A percentile compares a stretch with the other conserved stretches of the same genome.
phyloP scores from a whole-genome alignment of 2,888 invertebrate species.

The Lamellibrachia columna region DNA sequence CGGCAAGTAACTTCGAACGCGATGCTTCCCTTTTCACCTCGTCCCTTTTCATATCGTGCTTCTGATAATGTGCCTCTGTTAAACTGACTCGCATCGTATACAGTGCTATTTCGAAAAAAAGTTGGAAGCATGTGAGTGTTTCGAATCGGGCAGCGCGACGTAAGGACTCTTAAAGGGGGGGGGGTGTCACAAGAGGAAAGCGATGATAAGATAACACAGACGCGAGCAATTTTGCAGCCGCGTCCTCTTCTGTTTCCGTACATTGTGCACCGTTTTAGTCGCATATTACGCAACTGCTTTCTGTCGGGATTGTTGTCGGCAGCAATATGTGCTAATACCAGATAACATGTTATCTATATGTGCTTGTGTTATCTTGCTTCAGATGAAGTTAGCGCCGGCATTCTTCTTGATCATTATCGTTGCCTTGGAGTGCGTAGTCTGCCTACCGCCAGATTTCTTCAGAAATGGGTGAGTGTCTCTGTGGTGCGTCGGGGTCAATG shows the following conservation, averaged over 20 bases:
- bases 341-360: not conserved
- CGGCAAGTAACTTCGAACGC: not conserved
- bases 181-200: not conserved
- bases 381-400: conserved; percentile 12
- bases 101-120: not conserved
- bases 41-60: no score
- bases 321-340: not conserved
- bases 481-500: not conserved
- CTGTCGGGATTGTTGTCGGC: not conserved
- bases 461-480: not conserved
- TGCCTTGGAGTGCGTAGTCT: not conserved
- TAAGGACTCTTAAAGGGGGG: not conserved
- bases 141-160: not conserved
- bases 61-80: not conserved
- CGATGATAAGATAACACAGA: not conserved
- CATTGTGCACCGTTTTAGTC: not conserved
- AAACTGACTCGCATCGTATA: not conserved
- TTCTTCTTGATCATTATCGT: not conserved
- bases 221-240: not conserved
- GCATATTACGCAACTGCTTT: not conserved
- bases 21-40: not conserved
- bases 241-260: not conserved
- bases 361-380: not conserved
- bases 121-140: not conserved
- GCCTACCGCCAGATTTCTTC: conserved; percentile 12